These are phyloP conservation scores for Calvadosia cruxmelitensis DNA, from an alignment of 30 jellyfish, hydroid and myxozoan genomes.

Conservation along the genomic window DNA sequence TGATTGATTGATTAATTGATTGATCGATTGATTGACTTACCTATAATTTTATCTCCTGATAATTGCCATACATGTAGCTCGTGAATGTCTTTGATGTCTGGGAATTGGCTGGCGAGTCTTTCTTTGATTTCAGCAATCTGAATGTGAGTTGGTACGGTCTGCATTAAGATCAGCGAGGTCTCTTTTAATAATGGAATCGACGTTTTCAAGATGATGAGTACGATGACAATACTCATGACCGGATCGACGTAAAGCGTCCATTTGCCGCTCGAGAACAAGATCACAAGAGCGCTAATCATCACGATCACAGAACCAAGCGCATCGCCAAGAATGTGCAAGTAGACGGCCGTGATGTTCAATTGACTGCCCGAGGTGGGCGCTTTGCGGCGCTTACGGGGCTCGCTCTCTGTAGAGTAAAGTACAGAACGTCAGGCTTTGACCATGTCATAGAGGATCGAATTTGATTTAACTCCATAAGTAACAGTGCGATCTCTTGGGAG, in stretches of 20 bases:
- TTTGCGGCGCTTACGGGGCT: too few species aligned
- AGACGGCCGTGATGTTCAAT: constrained; percentile 31
- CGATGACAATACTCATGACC: constrained; percentile 40
- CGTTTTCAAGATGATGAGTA: neutral
- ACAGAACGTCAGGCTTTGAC: too few species aligned
- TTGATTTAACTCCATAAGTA: too few species aligned
- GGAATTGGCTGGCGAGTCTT: neutral
- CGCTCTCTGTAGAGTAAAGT: too few species aligned
- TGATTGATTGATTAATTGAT: neutral
- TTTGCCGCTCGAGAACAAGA: constrained; percentile 25
- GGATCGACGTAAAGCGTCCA: constrained; percentile 97
- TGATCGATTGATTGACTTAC: neutral
- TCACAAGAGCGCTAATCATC: constrained; percentile 30
- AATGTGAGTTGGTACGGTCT: neutral
- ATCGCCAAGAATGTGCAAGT: constrained; percentile 42
- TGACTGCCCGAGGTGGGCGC: constrained; percentile 66
- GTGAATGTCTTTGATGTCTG: neutral
- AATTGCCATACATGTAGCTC: neutral
- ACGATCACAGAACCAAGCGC: constrained; percentile 39
- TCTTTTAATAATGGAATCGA: neutral
- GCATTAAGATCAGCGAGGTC: neutral
- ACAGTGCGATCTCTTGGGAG: too few species aligned
- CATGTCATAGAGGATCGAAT: too few species aligned
- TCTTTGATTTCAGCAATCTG: neutral
- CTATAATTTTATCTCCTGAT: neutral